Evolutionary conservation across 2,888 invertebrate genomes (phyloP), one percentile per base, ranked within the genome.

Genomic region (Papilio demoleus): DNA sequence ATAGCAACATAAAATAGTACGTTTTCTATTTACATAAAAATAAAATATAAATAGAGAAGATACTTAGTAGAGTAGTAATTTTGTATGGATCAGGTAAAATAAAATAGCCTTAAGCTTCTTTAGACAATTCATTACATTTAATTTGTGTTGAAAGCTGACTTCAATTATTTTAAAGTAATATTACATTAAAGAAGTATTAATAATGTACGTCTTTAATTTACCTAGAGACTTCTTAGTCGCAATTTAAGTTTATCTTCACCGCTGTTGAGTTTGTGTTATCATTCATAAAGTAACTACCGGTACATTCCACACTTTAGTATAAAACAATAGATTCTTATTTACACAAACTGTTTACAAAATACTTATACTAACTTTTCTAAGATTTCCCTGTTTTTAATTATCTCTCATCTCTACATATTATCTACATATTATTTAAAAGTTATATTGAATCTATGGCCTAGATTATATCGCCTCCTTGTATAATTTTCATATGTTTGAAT

Each of bases 311-410:
- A 45, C 11, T 47, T 50, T 50, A 24, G 24, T 50, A 24, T 50
- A 11, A 24, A 61, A 61, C 42, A 61, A 42, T 42, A 61, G 27
- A 61, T 42, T 42, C 42, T 61, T 61, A 60, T 60, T 45, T 45
- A 19, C 42, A 6, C n/a, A 45, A 19, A 22, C 47, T 50, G 47
- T 50, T 14, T 50, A 50, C 22, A 50, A 22, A 50, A 50, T 22
- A 50, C 22, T 45, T 3, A 8, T 45, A 19, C 19, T 22, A 24
- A 24, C 22, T 50, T 14, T 24, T 22, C 22, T 2, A 14, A 24
- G 22, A 24, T 24, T 50, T 50, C 47, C 47, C 24, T 24, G 24
- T 50, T 50, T 24, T 24, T n/a, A n/a, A n/a, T 50, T 50, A 24
- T 50, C 12, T 45, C 17, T 38, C 14, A 9, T 19, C 19, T 45